phyloP scores from a whole-genome alignment of 2,113 vertebrate species.

The Gracilinanus agilis region DNA sequence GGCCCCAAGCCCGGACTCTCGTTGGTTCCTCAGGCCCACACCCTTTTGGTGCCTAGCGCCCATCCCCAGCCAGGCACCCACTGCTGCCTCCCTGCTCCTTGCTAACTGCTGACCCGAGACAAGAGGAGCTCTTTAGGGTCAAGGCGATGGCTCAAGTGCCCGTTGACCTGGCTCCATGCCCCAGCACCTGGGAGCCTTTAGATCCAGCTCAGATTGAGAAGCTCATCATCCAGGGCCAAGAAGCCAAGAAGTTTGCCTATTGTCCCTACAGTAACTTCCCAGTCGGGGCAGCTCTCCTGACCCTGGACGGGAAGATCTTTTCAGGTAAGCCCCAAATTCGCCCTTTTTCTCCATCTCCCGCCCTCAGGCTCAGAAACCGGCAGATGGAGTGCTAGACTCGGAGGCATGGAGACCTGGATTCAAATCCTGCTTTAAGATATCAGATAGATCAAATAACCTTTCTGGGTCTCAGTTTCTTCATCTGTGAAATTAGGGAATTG shows the following conservation, averaged over 20 bases:
- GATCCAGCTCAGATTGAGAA: slow-evolving; percentile 78
- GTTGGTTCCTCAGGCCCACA: background rate
- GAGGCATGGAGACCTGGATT: background rate
- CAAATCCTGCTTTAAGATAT: background rate
- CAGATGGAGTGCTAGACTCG: accelerated
- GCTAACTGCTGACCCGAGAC: background rate
- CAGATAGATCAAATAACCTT: background rate
- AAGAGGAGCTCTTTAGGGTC: background rate
- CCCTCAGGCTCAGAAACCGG: background rate
- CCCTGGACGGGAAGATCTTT: slow-evolving; percentile 89
- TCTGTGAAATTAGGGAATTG: background rate
- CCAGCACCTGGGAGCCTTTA: accelerated
- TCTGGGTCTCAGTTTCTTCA: background rate
- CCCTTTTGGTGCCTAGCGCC: background rate
- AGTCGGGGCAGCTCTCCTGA: slow-evolving; percentile 93
- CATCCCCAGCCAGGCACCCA: too few species aligned
- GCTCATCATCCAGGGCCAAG: slow-evolving; percentile 86
- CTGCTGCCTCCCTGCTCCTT: background rate
- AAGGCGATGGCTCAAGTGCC: background rate
- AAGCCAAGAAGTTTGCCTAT: slow-evolving; percentile 90
- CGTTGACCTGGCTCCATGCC: background rate
- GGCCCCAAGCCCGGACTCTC: background rate
- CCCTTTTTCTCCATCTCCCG: background rate
- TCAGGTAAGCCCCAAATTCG: slow-evolving; percentile 84
- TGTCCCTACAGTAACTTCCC: slow-evolving; percentile 95